phyloP scores from a whole-genome alignment of 1,140 invertebrate species.

The Sesamia nonagrioides region DNA sequence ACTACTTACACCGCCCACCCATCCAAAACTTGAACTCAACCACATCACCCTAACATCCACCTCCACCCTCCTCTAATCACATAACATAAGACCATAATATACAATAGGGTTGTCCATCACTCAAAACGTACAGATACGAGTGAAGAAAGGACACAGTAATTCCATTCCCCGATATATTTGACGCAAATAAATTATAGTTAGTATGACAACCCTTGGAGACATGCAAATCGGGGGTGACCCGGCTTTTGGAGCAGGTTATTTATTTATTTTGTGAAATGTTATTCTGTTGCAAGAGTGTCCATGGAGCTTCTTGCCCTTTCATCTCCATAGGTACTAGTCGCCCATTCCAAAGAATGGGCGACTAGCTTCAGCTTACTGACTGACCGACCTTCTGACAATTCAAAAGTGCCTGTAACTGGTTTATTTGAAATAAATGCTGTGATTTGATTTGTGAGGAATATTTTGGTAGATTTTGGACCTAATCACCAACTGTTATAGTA shows the following conservation, averaged over 20 bases:
- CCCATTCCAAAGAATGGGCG: no score
- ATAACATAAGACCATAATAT: neutral
- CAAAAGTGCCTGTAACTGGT: no score
- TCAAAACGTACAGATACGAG: neutral
- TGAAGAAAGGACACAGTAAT: constrained; percentile 57
- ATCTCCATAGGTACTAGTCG: no score
- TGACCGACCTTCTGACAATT: no score
- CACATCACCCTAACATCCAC: neutral
- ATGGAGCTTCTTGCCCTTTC: no score
- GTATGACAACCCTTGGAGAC: constrained; percentile 54
- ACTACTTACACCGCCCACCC: no score
- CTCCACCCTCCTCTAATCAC: neutral
- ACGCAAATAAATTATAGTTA: constrained; percentile 75
- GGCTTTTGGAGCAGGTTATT: constrained; percentile 58
- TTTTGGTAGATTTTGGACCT: no score
- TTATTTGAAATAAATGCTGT: no score
- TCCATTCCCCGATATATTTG: constrained; percentile 65
- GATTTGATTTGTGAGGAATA: no score
- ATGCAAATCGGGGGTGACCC: constrained; percentile 70
- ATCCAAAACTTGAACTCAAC: constrained; percentile 2
- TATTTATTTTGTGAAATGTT: constrained; percentile 64
- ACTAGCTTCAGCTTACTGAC: no score
- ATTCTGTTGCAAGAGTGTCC: no score
- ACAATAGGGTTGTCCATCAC: constrained; percentile 31
- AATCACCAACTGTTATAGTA: no score